These are phyloP conservation scores for Andrena haemorrhoa DNA, from an alignment of 2,888 invertebrate genomes.

Conservation along the genomic window DNA sequence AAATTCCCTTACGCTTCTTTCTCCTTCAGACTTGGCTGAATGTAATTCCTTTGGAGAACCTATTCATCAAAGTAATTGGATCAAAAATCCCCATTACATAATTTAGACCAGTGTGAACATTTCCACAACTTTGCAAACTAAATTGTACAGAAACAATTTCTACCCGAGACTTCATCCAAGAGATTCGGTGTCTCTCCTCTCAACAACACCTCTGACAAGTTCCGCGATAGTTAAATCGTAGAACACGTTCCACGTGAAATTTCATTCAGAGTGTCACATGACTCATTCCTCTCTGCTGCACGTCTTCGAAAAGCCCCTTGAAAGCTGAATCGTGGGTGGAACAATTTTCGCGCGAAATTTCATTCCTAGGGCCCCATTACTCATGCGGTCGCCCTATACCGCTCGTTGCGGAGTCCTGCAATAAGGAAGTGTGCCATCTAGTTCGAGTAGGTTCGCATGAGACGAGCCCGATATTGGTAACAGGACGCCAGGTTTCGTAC, in stretches of 20 bases:
- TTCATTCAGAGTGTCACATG: conserved; percentile 1
- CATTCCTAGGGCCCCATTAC: conserved; percentile 17
- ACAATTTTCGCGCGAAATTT: conserved; percentile 12
- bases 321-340: conserved; percentile 7
- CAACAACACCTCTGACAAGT: background rate
- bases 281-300: background rate
- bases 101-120: too few relatives aligned
- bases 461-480: conserved; percentile 46
- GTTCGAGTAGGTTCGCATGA: background rate
- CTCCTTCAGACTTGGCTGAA: too few relatives aligned
- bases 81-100: too few relatives aligned
- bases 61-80: too few relatives aligned
- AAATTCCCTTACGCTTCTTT: too few relatives aligned
- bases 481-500: conserved; percentile 16
- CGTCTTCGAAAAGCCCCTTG: background rate
- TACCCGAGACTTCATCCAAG: too few relatives aligned
- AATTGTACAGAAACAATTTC: too few relatives aligned
- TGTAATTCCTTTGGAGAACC: too few relatives aligned
- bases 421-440: conserved; percentile 53
- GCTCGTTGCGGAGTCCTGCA: conserved; percentile 19
- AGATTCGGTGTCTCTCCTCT: background rate
- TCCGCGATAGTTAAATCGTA: background rate
- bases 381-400: conserved; percentile 2
- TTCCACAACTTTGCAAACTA: too few relatives aligned
- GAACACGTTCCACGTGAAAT: background rate